Evolutionary conservation across 1,140 invertebrate genomes (phyloP).

Genomic region (Drosophila asahinai): DNA sequence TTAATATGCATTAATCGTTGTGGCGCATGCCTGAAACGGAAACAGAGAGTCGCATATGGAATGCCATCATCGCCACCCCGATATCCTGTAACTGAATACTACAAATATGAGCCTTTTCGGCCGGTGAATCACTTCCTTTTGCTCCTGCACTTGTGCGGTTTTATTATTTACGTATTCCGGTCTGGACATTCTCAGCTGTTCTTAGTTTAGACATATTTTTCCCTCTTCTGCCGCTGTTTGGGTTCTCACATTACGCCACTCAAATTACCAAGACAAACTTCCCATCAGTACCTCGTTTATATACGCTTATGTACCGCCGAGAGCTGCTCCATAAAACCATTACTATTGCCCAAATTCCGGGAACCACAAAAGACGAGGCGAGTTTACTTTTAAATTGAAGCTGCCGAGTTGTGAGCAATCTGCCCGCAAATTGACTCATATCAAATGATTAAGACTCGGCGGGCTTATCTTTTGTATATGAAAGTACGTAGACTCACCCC

Average conservation of each 20-base stretch:
- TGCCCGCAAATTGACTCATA: constrained; percentile 69
- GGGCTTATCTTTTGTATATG: constrained; percentile 48
- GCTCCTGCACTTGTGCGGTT: constrained; percentile 74
- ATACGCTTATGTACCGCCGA: constrained; percentile 21
- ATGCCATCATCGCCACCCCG: constrained; percentile 25
- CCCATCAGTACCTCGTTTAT: constrained; percentile 57
- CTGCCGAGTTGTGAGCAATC: constrained; percentile 12
- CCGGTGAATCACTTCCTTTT: constrained; percentile 68
- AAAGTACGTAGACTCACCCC: constrained; percentile 10
- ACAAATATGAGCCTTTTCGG: background rate
- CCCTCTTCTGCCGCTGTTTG: background rate
- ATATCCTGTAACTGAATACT: constrained; percentile 70
- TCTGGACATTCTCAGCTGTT: constrained; percentile 68
- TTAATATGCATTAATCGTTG: constrained; percentile 69
- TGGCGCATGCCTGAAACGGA: constrained; percentile 48
- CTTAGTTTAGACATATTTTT: constrained; percentile 11
- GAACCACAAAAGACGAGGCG: constrained; percentile 53
- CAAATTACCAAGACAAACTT: constrained; percentile 69
- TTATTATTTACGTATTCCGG: constrained; percentile 34
- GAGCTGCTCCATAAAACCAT: constrained; percentile 70
- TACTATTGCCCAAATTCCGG: constrained; percentile 75
- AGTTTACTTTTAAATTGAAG: constrained; percentile 73
- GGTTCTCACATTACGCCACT: constrained; percentile 58
- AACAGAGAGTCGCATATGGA: constrained; percentile 17
- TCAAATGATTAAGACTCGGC: constrained; percentile 23